phyloP scores from a whole-genome alignment of 35 echinoderm and acorn worm species.

The Anneissia japonica region DNA sequence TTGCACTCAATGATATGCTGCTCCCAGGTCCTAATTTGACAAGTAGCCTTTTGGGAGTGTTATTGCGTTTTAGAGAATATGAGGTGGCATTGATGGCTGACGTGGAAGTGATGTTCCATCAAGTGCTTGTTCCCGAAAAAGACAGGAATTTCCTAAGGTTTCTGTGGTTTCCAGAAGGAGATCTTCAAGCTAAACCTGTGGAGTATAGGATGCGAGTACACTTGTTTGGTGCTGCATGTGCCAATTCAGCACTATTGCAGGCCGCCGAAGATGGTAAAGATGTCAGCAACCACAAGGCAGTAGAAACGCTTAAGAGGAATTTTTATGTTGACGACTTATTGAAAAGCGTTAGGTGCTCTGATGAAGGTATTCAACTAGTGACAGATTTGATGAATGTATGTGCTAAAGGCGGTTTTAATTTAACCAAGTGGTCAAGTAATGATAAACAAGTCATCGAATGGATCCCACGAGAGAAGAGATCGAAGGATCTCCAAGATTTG shows the following conservation, averaged over 20 bases:
- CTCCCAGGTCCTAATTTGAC: too few relatives aligned
- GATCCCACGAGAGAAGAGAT: background rate
- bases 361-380: background rate
- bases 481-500: background rate
- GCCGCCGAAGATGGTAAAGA: background rate
- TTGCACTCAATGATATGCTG: too few relatives aligned
- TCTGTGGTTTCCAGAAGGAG: slow-evolving; percentile 7
- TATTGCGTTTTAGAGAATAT: too few relatives aligned
- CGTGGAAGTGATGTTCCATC: too few relatives aligned
- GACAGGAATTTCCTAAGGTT: slow-evolving; percentile 17
- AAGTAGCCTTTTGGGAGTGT: too few relatives aligned
- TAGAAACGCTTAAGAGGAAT: background rate
- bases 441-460: background rate
- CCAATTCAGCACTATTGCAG: background rate
- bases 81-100: too few relatives aligned
- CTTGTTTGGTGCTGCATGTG: slow-evolving; percentile 3
- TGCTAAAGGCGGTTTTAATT: background rate
- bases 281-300: too few relatives aligned
- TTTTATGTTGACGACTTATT: background rate
- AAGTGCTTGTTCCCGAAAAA: background rate
- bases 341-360: background rate
- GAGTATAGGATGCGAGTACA: slow-evolving; percentile 30
- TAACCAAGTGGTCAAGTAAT: background rate
- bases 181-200: background rate
- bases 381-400: background rate